Percentiles rank a stretch among this genome's conserved stretches.
Conservation (phyloP, 2,797 vertebrate species). For the Pangasius djambal region DNA sequence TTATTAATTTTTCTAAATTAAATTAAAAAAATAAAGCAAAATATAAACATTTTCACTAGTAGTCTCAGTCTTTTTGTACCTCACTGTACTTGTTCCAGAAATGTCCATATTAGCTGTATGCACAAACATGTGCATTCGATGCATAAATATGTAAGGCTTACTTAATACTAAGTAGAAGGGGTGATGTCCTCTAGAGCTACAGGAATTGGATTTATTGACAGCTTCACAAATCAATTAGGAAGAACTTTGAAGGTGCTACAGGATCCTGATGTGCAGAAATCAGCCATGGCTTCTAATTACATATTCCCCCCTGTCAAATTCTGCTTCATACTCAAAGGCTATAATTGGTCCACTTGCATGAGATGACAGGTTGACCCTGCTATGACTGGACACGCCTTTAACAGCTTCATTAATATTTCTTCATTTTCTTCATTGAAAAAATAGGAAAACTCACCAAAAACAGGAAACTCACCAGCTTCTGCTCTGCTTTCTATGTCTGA, state of each 20-base stretch:
- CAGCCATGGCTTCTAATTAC: constrained; percentile 52
- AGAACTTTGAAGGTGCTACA: neutral
- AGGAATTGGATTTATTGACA: constrained; percentile 75
- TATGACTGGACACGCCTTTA: neutral
- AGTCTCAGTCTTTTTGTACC: neutral
- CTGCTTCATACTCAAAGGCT: constrained; percentile 13
- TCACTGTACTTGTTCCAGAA: neutral
- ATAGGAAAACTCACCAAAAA: neutral
- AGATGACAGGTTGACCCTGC: neutral
- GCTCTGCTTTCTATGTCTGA: neutral
- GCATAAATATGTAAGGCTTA: neutral
- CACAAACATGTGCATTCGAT: neutral
- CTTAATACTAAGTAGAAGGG: neutral
- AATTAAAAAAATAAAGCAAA: neutral
- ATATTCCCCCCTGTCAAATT: constrained; percentile 53
- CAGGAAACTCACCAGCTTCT: neutral
- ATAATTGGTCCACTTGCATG: constrained; percentile 7
- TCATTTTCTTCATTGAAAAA: neutral
- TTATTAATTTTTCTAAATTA: neutral
- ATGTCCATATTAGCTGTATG: neutral
- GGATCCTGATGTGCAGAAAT: constrained; percentile 35
- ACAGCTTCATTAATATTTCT: neutral
- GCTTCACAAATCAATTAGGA: constrained; percentile 66
- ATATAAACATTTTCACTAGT: neutral
- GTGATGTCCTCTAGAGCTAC: constrained; percentile 63